Base-by-base conservation (phyloP, 2,888 invertebrate genomes). In the Brachyopa scutellaris region DNA sequence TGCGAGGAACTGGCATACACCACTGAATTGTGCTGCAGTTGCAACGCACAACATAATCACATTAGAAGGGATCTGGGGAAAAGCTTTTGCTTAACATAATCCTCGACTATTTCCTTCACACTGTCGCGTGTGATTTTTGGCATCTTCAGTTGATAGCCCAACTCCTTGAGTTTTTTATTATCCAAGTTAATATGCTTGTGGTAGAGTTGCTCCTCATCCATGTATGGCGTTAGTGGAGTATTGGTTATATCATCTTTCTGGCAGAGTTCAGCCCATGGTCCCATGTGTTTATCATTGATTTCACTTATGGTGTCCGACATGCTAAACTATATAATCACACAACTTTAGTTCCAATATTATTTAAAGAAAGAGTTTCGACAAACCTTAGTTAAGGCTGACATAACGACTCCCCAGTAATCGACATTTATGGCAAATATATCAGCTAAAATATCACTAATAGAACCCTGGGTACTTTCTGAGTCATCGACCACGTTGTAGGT, bases 221-320 rank as follows among this genome's bases (percentile, higher is more conserved):
- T 94, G 88, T 95, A 96, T 0, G 98, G 97, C 78, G 96, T 96
- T 0, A 98, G 92, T 1, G 97, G 97, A 15, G 97, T 96, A 91
- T 97, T 97, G 84, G 92, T 91, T 23, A 97, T 93, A 45, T 92
- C 92, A 89, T 96, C 94, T 83, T 91, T 91, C 84, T 94, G 92
- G 88, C 97, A 97, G 23, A 96, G 93, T 87, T 95, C 95, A 0
- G 97, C 97, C 98, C 98, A 98, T 13, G 97, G 97, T 0, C 93
- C 94, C 91, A 97, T 93, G 89, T 98, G 98, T 88, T 97, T 97
- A 90, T 98, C 97, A 89, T 98, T 98, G 0, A 97, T 96, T 87
- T 97, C 97, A 86, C 97, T 97, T 0, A 96, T 95, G 3, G 96
- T 94, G 6, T 93, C 93, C 0, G 93, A 93, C 91, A 97, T 93